These are phyloP conservation scores for Pseudomyrmex gracilis DNA, from an alignment of 1,140 invertebrate species.

Conservation along the genomic window DNA sequence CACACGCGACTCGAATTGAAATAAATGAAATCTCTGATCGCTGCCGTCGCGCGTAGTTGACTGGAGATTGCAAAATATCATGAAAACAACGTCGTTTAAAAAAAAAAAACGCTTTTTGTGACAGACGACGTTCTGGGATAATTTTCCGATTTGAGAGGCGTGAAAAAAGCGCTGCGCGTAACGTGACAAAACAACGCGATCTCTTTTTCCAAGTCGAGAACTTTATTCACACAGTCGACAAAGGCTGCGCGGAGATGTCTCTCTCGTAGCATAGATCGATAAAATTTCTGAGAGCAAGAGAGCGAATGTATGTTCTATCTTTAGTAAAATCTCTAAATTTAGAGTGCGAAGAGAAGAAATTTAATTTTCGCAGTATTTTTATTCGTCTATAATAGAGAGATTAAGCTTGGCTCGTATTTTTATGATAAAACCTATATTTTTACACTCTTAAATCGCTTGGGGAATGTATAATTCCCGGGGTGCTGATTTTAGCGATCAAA, in stretches of 20 bases:
- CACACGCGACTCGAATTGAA: constrained; percentile 12
- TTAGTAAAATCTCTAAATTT: too few species aligned
- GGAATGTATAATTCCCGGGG: too few species aligned
- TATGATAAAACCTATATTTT: too few species aligned
- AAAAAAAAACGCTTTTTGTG: constrained; percentile 14
- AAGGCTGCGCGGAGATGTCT: background rate
- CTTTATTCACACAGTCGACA: background rate
- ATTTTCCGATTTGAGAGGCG: constrained; percentile 18
- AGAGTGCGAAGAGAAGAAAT: too few species aligned
- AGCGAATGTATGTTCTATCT: too few species aligned
- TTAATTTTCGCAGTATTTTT: too few species aligned
- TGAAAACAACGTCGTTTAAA: background rate
- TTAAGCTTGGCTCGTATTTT: too few species aligned
- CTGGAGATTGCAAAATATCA: constrained; percentile 45
- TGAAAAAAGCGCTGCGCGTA: background rate
- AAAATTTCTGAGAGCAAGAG: background rate
- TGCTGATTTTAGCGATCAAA: too few species aligned
- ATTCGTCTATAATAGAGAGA: too few species aligned
- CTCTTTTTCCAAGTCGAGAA: background rate
- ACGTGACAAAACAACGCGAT: constrained; percentile 9
- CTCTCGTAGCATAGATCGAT: background rate
- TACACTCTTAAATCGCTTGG: too few species aligned
- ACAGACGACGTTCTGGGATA: constrained; percentile 22
- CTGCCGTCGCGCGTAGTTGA: background rate
- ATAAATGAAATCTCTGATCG: constrained; percentile 40